Evolutionary conservation across 2,113 vertebrate species (phyloP).

Genomic region (Trinectes maculatus): DNA sequence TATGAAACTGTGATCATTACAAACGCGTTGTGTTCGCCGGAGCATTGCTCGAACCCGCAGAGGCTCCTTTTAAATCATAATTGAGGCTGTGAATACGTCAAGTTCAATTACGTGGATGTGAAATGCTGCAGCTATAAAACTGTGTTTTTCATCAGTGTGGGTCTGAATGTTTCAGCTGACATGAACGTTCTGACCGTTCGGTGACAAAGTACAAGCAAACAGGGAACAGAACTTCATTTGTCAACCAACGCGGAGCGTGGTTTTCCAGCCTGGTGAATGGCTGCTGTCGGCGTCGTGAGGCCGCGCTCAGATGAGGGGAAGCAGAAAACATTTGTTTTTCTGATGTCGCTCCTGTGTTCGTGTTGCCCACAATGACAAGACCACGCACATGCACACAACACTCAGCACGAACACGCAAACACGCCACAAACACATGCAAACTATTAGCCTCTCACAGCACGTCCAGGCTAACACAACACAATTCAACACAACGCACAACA

Average conservation of each 20-base stretch:
- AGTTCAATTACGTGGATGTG: neutral
- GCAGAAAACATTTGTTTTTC: slow-evolving; percentile 9
- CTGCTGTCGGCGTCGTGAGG: neutral
- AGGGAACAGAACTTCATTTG: neutral
- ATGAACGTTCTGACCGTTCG: neutral
- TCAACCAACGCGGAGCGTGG: neutral
- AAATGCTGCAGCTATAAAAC: neutral
- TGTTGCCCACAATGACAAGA: too few species aligned
- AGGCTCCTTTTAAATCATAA: neutral
- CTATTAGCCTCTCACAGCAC: slow-evolving; percentile 33
- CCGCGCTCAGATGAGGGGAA: neutral
- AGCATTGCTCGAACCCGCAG: neutral
- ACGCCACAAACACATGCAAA: slow-evolving; percentile 35
- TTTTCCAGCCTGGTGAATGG: neutral
- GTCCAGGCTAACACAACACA: too few species aligned
- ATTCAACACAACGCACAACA: too few species aligned
- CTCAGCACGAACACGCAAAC: neutral
- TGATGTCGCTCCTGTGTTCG: slow-evolving; percentile 8
- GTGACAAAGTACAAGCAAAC: neutral
- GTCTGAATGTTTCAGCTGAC: neutral
- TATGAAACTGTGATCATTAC: neutral
- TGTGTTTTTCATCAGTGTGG: neutral
- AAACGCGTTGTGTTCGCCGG: neutral
- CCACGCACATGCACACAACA: slow-evolving; percentile 6
- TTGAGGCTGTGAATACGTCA: neutral